These are phyloP conservation scores for Glossophaga mutica DNA, from an alignment of 2,797 vertebrate species.

Conservation along the genomic window DNA sequence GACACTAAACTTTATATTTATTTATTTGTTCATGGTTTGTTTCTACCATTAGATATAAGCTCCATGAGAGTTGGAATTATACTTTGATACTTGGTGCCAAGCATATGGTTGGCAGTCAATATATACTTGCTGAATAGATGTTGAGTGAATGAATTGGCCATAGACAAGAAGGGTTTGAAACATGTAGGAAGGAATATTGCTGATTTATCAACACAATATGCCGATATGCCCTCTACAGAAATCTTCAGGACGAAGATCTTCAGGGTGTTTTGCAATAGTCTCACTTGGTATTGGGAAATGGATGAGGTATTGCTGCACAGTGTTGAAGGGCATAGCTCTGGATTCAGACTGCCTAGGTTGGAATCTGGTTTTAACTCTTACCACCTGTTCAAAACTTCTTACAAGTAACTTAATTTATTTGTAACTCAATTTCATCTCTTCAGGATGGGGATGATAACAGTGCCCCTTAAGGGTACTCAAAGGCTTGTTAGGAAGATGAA, in stretches of 20 bases:
- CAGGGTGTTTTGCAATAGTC: neutral
- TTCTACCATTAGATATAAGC: neutral
- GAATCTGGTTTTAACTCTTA: constrained; percentile 17
- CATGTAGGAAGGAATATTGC: neutral
- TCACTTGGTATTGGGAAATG: neutral
- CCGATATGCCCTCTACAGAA: neutral
- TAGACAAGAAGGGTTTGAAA: neutral
- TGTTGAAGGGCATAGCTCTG: neutral
- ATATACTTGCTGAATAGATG: neutral
- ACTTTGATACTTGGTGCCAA: neutral
- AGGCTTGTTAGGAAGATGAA: neutral
- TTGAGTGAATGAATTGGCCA: neutral
- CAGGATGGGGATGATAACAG: neutral
- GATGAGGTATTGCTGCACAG: neutral
- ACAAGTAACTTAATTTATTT: neutral
- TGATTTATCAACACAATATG: neutral
- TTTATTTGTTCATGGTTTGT: neutral
- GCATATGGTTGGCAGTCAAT: neutral
- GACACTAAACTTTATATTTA: neutral
- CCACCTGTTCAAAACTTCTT: neutral
- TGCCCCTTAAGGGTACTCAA: neutral
- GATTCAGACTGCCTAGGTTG: neutral
- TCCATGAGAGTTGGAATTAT: neutral
- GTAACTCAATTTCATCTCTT: constrained; percentile 1
- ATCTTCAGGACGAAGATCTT: neutral